Base-by-base conservation (phyloP, 2,797 vertebrate genomes). In the Lemur catta region DNA sequence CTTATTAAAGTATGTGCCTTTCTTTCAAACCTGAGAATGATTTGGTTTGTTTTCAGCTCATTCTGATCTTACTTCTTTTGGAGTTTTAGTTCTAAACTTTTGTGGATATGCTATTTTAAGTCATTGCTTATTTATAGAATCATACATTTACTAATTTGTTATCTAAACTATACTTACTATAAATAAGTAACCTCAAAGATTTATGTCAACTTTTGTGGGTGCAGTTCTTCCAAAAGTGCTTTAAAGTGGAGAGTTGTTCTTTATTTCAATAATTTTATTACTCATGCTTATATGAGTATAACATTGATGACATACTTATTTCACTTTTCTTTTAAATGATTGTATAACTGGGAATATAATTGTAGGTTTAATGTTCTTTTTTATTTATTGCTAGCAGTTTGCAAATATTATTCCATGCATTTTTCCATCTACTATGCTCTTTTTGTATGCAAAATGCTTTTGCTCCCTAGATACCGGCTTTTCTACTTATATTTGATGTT, bases 311-410 rank as follows among this genome's bases (percentile, higher is more conserved):
- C 74, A 89, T 33, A 67, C 12, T 91, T 78, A 43, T 22, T 75
- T 94, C 33, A 30, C 30, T 35, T 91, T 93, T 76, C 52, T 84
- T 88, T 76, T 59, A 89, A 85, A n/a, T 93, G 38, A 82, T 82
- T 72, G 9, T 71, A 2, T 12, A 57, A 65, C 20, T 89, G 33
- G 6, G 3, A 67, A 65, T 71, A 17, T 81, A 55, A 88, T 41
- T 69, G 0, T 26, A 38, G n/a, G 18, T 57, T 82, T 33, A 78
- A 57, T 18, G 2, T 48, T 78, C 9, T 65, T 95, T 61, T 69
- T 50, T 38, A 52, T 75, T 91, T 85, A 75, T 48, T 85, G 28
- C 9, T 5, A 63, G 17, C 17, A 63, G 43, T 91, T 88, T 88
- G 22, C n/a, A 93, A 84, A 61, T 88, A 85, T 55, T 55, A 79